Evolutionary conservation across 2,888 invertebrate species (phyloP), one percentile per base, ranked within the genome.

Genomic region (Tolmerus cingulatus): DNA sequence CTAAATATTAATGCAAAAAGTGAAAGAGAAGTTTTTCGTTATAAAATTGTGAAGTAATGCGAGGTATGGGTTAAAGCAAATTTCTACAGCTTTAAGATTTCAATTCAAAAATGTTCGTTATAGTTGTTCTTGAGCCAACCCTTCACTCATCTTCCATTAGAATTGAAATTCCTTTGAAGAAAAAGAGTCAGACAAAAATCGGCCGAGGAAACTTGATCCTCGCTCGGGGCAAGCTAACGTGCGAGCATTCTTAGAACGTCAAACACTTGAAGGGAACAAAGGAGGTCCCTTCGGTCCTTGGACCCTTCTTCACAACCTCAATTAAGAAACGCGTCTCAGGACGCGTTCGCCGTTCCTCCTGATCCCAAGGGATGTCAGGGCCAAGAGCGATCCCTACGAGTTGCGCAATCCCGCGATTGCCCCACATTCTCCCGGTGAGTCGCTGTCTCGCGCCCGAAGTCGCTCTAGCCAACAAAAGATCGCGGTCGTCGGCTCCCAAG

Each of bases 121-220:
- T 40, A 40, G 40, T 40, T 12, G 2, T 30, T 37, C 34, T 76
- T 30, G 37, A 12, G 34, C 34, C 76, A 37, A n/a, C 76, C 76
- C 76, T 76, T n/a, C 74, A 34, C 5, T 34, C 37, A 37, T 76
- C 12, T 19, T 12, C 16, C 8, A 37, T 76, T 34, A 76, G 37
- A 76, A 37, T 12, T 37, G 37, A 76, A 76, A 76, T 76, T 66
- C 66, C 66, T 66, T 66, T 23, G 27, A 7, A 66, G 16, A 51
- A 51, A 51, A 51, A n/a, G 51, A 19, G 16, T 51, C 43, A 55
- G 55, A 66, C 23, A 66, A 66, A 66, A 66, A 23, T 40, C 4
- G 14, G 19, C 14, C 43, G 34, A 74, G 8, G 86, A 76, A 86
- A 86, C 57, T 86, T 86, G 78, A 86, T 86, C 77, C 57, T 86